Evolutionary conservation across 2,113 vertebrate genomes (phyloP).

Genomic region (Gallinago paraguaiae): DNA sequence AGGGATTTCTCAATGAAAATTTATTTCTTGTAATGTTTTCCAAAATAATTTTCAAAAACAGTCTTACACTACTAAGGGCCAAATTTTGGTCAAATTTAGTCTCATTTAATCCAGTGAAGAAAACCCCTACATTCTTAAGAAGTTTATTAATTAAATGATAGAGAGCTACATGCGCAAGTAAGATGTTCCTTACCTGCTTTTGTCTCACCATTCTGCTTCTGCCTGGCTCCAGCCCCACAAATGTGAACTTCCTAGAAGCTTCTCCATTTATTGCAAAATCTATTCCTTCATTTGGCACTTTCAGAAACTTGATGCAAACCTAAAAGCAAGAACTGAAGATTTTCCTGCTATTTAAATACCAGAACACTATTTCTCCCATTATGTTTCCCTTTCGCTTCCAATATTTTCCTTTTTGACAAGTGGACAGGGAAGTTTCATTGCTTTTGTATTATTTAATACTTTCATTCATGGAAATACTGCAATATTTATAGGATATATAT

Average conservation of each 20-base stretch:
- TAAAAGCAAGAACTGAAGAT: not conserved
- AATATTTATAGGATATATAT: not conserved
- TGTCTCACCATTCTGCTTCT: not conserved
- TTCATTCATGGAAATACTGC: not conserved
- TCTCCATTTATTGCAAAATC: not conserved
- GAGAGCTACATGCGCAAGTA: not conserved
- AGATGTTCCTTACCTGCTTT: not conserved
- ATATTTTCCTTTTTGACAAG: not conserved
- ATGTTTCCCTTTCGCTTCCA: not conserved
- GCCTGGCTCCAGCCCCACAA: not conserved
- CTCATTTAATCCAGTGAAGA: not conserved
- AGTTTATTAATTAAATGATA: not conserved
- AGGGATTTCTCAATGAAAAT: not conserved
- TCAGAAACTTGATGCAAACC: not conserved
- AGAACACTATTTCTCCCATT: not conserved
- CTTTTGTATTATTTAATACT: conserved; percentile 9
- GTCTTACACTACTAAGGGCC: not conserved
- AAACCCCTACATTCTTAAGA: not conserved
- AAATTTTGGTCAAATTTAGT: not conserved
- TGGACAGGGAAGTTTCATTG: not conserved
- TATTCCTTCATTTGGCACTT: not conserved
- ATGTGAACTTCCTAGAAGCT: not conserved
- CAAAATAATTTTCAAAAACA: not conserved
- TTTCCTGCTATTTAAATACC: not conserved
- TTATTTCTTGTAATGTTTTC: not conserved